Conservation (phyloP, 2,797 vertebrate species). For the Miichthys miiuy region DNA sequence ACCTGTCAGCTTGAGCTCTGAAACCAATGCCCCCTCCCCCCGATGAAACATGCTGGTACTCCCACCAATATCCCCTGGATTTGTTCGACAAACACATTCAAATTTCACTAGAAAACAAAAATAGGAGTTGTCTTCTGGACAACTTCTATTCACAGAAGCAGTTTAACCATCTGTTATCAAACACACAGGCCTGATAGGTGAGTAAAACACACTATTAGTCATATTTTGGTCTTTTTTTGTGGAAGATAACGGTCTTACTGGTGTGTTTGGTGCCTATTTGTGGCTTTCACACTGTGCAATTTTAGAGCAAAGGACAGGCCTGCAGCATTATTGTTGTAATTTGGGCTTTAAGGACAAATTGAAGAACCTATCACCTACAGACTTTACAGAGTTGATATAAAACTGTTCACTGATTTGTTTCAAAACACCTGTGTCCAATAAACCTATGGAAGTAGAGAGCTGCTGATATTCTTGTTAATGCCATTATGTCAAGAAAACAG, state of each 20-base stretch:
- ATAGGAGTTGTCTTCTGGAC: no score
- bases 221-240: not conserved
- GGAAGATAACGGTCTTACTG: not conserved
- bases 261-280: not conserved
- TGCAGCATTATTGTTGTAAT: not conserved
- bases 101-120: not conserved
- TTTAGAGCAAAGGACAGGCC: not conserved
- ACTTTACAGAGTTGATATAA: not conserved
- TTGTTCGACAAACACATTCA: conserved; percentile 10
- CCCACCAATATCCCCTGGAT: not conserved
- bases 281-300: not conserved
- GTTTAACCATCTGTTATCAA: no score
- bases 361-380: not conserved
- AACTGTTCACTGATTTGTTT: not conserved
- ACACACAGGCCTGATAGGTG: not conserved
- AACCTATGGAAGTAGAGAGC: no score
- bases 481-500: no score
- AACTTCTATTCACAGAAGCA: not conserved
- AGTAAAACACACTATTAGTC: not conserved
- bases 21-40: not conserved
- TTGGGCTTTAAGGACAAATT: not conserved
- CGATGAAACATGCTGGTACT: not conserved
- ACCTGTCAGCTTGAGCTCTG: conserved; percentile 17
- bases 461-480: no score
- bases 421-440: not conserved